Base-by-base conservation (phyloP, 2,797 vertebrate species). In the Gymnothorax javanicus region DNA sequence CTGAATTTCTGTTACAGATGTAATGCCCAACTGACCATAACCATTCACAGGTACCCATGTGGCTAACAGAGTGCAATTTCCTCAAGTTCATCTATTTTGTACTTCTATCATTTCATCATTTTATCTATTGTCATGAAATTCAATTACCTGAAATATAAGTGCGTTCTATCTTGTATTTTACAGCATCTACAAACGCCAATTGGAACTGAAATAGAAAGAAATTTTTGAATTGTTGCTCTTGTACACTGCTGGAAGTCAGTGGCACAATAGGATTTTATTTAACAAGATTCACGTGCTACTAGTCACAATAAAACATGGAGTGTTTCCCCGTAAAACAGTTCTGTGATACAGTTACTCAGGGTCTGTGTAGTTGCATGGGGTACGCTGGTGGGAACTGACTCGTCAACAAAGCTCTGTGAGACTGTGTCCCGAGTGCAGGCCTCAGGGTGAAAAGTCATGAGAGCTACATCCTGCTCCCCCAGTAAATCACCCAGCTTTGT, bases 321-420 rank as follows among this genome's bases (percentile, higher is more conserved):
- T 75, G 71, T 25, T 13, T 75, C 6, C 43, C 5, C 15, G 17
- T 12, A 75, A 75, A 43, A 43, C 25, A 33, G 33, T 75, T 33
- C 67, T 69, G 67, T 27, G n/a, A 69, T 69, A 23, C 69, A 73
- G 25, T 8, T 33, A 9, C n/a, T 73, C 7, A 73, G 17, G 1
- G 12, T 52, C 64, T n/a, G 25, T 3, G 73, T 20, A 50, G 73
- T 50, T 20, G 43, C 15, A 77, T 50, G 43, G 50, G 73, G 73
- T 50, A 33, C 17, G 33, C 9, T 52, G 33, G 33, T 52, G 33
- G 33, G 27, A 77, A 82, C 90, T 86, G n/a, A 95, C 95, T 94
- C 94, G 94, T 95, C 92, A 33, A 95, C 93, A 79, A 92, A 85
- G 62, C 91, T 91, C 50, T 94, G 93, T 0, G 94, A 94, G 90